Conservation (phyloP, 2,797 vertebrate species). For the Sebastes nivosus region DNA sequence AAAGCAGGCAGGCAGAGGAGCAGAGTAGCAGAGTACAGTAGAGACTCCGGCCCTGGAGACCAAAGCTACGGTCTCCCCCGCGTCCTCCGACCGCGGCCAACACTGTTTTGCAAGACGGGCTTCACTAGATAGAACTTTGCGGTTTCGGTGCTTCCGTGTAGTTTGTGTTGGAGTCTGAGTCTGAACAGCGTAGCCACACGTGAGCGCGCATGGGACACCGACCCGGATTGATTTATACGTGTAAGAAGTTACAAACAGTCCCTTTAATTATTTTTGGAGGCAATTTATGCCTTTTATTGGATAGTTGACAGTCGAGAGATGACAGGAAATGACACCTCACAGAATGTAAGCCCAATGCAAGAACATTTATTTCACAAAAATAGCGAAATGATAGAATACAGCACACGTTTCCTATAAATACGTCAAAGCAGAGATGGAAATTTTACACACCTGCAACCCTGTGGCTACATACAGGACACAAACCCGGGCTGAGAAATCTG, state of each 20-base stretch:
- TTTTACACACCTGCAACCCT: neutral
- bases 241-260: no score
- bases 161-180: no score
- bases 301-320: no score
- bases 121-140: no score
- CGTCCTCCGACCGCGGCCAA: no score
- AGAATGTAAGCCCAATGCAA: constrained; percentile 39
- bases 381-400: constrained; percentile 56
- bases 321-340: neutral
- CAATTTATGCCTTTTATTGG: no score
- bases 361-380: constrained; percentile 77
- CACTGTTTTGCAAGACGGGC: no score
- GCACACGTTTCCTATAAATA: constrained; percentile 5
- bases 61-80: fast-evolving
- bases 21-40: fast-evolving
- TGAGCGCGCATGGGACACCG: fast-evolving
- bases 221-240: no score
- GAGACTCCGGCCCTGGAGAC: no score
- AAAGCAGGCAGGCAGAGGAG: fast-evolving
- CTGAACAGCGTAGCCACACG: no score
- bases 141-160: no score
- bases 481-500: neutral
- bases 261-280: no score
- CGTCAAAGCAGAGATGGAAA: constrained; percentile 10
- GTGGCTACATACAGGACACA: neutral